Evolutionary conservation across 2,888 invertebrate species (phyloP), one percentile per base, ranked within the genome.

Genomic region (Ommatoiulus sabulosus): DNA sequence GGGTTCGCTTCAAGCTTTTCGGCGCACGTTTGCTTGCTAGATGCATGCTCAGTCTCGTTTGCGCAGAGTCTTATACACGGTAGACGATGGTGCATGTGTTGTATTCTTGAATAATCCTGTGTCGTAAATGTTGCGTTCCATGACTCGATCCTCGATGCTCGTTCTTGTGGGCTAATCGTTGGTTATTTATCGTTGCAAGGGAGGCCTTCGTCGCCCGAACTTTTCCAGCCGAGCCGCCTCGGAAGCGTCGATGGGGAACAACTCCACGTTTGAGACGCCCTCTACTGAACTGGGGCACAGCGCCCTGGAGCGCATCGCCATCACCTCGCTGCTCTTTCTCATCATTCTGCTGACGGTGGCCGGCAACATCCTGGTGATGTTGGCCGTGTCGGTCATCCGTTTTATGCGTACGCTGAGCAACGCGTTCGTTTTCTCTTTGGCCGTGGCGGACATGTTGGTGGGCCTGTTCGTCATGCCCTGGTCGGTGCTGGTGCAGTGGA

Each of bases 351-450:
- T 97, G 92, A 97, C 98, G 90, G 96, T 98, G 90, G 95, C 96
- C 89, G 98, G 98, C 88, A 98, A 98, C 94, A 96, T 97, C 92
- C 94, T 98, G 91, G 98, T 98, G 91, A 97, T 98, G 92, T 95
- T 96, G 88, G 97, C 98, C 89, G 98, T 98, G 89, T 96, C 96
- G 15, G 96, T 96, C 90, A 90, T 90, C 20, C 89, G 90, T 1
- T 98, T 98, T 93, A 94, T 99, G 91, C 95, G 98, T 90, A 97
- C 97, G 91, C 98, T 98, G 91, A 99, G 98, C 90, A 99, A 99
- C 93, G 95, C 97, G 92, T 98, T 99, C 94, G 98, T 99, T 92
- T 97, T 98, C 90, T 98, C 98, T 86, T 94, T 99, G 92, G 99
- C 99, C 0, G 97, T 98, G 35, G 98, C 99, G 86, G 99, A 99